A percentile compares a stretch with the other conserved stretches of the same genome.
phyloP scores from a whole-genome alignment of 2,113 vertebrate genomes.

The Tichodroma muraria region DNA sequence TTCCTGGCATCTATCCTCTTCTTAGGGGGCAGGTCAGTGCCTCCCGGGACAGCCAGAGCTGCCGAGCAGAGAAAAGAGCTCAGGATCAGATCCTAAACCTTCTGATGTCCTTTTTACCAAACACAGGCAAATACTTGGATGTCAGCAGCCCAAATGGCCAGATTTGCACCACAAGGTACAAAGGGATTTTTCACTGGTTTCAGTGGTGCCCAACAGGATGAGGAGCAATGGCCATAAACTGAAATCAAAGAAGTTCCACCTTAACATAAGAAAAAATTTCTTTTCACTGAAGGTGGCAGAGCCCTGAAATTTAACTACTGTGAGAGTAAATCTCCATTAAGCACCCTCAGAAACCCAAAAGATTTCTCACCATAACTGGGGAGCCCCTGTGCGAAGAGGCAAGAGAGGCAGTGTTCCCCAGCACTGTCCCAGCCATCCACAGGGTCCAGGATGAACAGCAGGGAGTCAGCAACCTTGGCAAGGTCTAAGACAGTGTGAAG shows the following conservation, averaged over 20 bases:
- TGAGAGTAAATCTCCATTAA: not conserved
- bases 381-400: constrained; percentile 92
- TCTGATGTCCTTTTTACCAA: not conserved
- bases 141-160: not conserved
- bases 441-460: constrained; percentile 87
- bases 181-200: not conserved
- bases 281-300: not conserved
- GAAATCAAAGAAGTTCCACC: not conserved
- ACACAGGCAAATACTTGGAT: not conserved
- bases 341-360: not conserved
- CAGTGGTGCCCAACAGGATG: not conserved
- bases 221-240: not conserved
- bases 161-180: not conserved
- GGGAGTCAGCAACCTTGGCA: constrained; percentile 89
- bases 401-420: constrained; percentile 90
- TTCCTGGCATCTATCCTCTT: constrained; percentile 82
- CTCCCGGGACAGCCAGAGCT: constrained; percentile 86
- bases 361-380: constrained; percentile 81
- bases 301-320: not conserved
- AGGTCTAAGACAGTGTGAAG: constrained; percentile 86
- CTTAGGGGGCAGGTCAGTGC: constrained; percentile 78
- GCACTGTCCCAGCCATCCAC: constrained; percentile 87
- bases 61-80: not conserved
- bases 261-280: not conserved
- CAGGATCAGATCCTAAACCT: not conserved